phyloP scores from a whole-genome alignment of 2,113 vertebrate species.

The Laticauda laticaudata region DNA sequence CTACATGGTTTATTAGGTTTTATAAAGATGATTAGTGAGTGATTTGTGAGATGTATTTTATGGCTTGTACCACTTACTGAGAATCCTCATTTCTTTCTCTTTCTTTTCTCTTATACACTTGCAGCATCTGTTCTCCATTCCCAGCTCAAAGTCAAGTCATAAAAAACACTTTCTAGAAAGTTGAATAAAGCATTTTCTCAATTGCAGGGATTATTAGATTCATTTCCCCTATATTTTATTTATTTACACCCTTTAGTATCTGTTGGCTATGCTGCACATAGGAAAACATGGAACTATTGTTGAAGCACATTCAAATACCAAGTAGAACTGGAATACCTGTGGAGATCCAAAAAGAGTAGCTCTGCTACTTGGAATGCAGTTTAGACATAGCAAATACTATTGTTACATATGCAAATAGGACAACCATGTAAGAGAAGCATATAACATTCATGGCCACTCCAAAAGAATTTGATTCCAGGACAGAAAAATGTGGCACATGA shows the following conservation, averaged over 20 bases:
- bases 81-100: conserved; percentile 35
- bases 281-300: neutral
- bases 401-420: neutral
- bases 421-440: neutral
- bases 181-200: conserved; percentile 15
- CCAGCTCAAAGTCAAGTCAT: conserved; percentile 47
- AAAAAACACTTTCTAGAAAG: conserved; percentile 38
- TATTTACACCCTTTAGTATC: neutral
- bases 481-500: neutral
- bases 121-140: conserved; percentile 2
- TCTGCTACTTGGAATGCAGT: neutral
- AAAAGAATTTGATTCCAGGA: neutral
- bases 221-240: neutral
- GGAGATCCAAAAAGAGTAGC: neutral
- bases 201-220: neutral
- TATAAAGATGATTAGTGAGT: conserved; percentile 43
- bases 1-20: conserved; percentile 45
- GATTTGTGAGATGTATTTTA: conserved; percentile 47
- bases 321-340: neutral
- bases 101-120: neutral
- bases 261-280: neutral
- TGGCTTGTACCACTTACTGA: conserved; percentile 35
- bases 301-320: neutral
- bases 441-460: neutral
- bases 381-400: neutral